phyloP scores from a whole-genome alignment of 2,888 invertebrate genomes.

The Mythimna pallens region DNA sequence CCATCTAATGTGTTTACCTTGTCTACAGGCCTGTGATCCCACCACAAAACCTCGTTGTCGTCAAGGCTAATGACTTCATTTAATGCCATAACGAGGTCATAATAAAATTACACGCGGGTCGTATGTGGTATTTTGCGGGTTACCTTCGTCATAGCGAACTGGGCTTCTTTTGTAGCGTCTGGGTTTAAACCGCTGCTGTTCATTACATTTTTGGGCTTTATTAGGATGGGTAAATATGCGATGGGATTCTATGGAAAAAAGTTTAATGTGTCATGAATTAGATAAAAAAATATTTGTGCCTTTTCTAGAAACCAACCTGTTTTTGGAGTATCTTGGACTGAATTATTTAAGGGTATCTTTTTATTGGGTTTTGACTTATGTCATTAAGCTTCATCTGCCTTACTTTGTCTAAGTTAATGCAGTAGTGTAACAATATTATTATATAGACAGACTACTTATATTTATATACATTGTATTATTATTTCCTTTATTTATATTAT shows the following conservation, averaged over 20 bases:
- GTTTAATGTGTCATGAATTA: too few relatives aligned
- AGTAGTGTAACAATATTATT: too few relatives aligned
- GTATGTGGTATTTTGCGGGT: constrained; percentile 73
- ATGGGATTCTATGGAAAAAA: not conserved
- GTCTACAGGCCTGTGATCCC: constrained; percentile 59
- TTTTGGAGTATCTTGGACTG: too few relatives aligned
- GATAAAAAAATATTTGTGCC: too few relatives aligned
- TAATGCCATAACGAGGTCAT: constrained; percentile 71
- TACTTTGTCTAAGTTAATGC: too few relatives aligned
- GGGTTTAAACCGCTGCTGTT: constrained; percentile 53
- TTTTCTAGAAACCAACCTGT: too few relatives aligned
- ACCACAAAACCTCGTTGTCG: constrained; percentile 65
- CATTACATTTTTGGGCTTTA: constrained; percentile 29
- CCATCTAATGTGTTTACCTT: constrained; percentile 57
- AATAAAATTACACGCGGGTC: constrained; percentile 71
- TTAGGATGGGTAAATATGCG: constrained; percentile 18
- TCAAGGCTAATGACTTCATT: constrained; percentile 66
- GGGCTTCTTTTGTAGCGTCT: constrained; percentile 50
- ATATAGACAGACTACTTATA: too few relatives aligned
- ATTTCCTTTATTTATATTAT: too few relatives aligned
- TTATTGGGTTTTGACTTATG: too few relatives aligned
- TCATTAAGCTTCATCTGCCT: too few relatives aligned
- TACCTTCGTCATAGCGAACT: constrained; percentile 74
- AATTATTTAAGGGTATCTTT: too few relatives aligned
- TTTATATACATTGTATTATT: too few relatives aligned